Evolutionary conservation across 2,888 invertebrate genomes (phyloP), one percentile per base, ranked within the genome.

Genomic region (Drosophila setosimentum): DNA sequence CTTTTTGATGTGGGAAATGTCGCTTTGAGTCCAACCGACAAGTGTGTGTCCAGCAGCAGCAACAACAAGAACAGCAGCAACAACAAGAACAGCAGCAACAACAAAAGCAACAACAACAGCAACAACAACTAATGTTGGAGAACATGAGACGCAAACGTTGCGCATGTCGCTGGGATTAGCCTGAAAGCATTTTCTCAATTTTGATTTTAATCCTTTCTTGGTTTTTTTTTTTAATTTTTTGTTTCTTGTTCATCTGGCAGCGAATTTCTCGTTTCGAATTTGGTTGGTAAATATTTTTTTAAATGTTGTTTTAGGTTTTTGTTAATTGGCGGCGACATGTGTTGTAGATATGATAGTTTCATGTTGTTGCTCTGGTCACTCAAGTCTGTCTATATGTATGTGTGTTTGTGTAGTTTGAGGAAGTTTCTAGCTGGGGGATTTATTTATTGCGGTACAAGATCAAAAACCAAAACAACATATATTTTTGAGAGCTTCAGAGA

Each of bases 291-390:
- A 81, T 84, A 80, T 79, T 80, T 79, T 80, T 78, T 83, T 74
- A 73, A 81, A 83, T 82, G 71, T 87, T 89, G 82, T 80, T 80
- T 84, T 76, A 75, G 74, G 72, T 87, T 80, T 84, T 76, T 76
- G 80, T 91, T 91, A 91, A 91, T 91, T 91, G 85, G 88, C 88
- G 83, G 87, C 84, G 89, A 91, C 90, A 91, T 91, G 84, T 91
- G 90, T 90, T 82, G 86, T 71, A 77, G 85, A 78, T 81, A 68
- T 73, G 67, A 81, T 68, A 79, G 70, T 69, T 62, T 63, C 29
- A 45, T 58, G 69, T 61, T 74, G 54, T 73, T 59, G 27, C 24
- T 57, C 49, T 55, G 83, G 64, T 76, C 78, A 73, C 74, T 77
- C 68, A 59, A 82, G 68, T 50, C 68, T 33, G 57, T 49, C 32